Conservation (phyloP, 1,140 invertebrate species). For the Microvelia longipes region DNA sequence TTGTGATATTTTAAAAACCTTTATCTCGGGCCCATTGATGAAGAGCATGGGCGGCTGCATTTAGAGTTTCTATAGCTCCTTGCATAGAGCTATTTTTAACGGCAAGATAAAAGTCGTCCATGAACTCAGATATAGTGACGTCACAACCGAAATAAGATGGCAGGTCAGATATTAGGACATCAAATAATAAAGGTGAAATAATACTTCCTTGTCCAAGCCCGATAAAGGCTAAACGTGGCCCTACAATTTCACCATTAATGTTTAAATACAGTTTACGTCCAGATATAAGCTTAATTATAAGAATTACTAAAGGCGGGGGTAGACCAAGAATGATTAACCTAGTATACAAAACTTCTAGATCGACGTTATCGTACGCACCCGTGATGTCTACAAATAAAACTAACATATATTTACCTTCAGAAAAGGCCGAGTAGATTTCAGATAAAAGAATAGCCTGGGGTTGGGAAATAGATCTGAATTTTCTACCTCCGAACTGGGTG, state of each 20-base stretch:
- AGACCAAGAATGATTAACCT: background rate
- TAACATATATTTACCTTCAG: background rate
- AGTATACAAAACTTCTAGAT: background rate
- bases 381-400: background rate
- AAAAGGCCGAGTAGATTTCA: background rate
- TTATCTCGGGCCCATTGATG: background rate
- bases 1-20: background rate
- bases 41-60: background rate
- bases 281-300: background rate
- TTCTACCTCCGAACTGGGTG: background rate
- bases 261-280: background rate
- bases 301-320: background rate
- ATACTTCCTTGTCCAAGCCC: background rate
- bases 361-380: background rate
- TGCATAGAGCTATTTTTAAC: background rate
- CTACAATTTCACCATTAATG: background rate
- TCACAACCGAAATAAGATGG: background rate
- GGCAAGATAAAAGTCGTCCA: background rate
- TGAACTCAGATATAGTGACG: background rate
- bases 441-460: background rate
- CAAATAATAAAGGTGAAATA: background rate
- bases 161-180: background rate
- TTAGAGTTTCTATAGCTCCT: background rate
- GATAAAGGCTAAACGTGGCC: background rate
- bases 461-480: background rate